These are phyloP conservation scores for Apamea crenata DNA, from an alignment of 2,888 invertebrate genomes.

Conservation along the genomic window DNA sequence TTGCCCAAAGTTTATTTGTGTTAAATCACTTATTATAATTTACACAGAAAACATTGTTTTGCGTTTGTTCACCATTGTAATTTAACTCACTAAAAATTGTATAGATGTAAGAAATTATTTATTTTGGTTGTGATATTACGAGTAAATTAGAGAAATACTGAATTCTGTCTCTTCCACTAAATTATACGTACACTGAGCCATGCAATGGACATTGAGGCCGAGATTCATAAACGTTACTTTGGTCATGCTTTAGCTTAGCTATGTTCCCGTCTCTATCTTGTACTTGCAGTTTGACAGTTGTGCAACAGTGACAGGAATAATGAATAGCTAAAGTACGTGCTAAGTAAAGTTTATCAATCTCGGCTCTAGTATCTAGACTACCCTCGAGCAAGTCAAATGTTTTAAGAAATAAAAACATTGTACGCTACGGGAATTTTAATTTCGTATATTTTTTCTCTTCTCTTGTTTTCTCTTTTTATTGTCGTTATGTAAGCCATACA, in stretches of 20 bases:
- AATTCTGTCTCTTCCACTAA: conserved; percentile 58
- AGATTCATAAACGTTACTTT: not conserved
- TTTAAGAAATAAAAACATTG: not conserved
- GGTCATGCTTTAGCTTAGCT: not conserved
- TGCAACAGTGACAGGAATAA: not conserved
- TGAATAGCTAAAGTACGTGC: not conserved
- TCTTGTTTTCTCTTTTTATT: too few species aligned
- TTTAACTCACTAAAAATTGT: conserved; percentile 49
- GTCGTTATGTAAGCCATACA: not conserved
- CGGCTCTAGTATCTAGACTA: not conserved
- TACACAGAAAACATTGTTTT: conserved; percentile 49
- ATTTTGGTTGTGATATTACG: conserved; percentile 70
- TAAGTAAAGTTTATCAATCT: not conserved
- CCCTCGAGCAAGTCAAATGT: not conserved
- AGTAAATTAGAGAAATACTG: conserved; percentile 55
- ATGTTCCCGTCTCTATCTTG: not conserved
- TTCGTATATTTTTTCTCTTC: too few species aligned
- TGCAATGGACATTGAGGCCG: not conserved
- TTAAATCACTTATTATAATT: conserved; percentile 36
- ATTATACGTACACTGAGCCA: conserved; percentile 19
- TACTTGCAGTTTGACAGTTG: not conserved
- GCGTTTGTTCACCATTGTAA: conserved; percentile 57
- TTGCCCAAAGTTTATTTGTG: conserved; percentile 8
- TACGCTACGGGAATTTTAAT: not conserved
- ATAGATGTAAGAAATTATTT: conserved; percentile 66